Conservation (phyloP, 2,888 invertebrate species). For the Xestia c-nigrum region DNA sequence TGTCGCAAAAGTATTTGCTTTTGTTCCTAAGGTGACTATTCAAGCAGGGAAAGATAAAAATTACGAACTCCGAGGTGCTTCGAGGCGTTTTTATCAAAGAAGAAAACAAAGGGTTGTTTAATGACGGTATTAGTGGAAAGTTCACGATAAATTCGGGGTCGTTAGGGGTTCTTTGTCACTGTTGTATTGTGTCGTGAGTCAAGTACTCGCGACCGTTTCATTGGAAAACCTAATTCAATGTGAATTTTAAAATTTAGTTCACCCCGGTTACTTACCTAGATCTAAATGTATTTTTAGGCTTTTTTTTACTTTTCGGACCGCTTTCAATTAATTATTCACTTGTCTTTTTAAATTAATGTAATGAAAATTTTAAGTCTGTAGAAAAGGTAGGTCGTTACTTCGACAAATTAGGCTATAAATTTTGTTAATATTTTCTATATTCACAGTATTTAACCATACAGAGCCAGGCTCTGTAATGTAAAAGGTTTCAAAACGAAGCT, state of each 20-base stretch:
- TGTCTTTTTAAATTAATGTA: slow-evolving; percentile 54
- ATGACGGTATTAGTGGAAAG: slow-evolving; percentile 89
- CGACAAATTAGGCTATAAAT: slow-evolving; percentile 52
- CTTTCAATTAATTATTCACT: slow-evolving; percentile 50
- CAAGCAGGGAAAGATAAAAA: slow-evolving; percentile 87
- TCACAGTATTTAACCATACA: slow-evolving; percentile 39
- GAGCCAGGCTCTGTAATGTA: neutral
- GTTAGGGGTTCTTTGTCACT: slow-evolving; percentile 87
- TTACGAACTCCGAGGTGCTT: slow-evolving; percentile 84
- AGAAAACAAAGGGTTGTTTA: slow-evolving; percentile 89
- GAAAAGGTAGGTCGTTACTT: slow-evolving; percentile 47
- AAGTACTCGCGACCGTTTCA: slow-evolving; percentile 76
- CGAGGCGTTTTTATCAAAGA: slow-evolving; percentile 88
- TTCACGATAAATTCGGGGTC: slow-evolving; percentile 88
- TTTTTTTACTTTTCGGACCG: slow-evolving; percentile 15
- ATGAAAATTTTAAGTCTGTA: slow-evolving; percentile 42
- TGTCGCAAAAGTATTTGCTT: slow-evolving; percentile 81
- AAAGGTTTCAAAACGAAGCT: neutral
- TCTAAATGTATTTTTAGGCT: slow-evolving; percentile 15
- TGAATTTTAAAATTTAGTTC: slow-evolving; percentile 66
- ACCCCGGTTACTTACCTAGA: slow-evolving; percentile 37
- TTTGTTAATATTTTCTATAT: slow-evolving; percentile 50
- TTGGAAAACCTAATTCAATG: slow-evolving; percentile 76
- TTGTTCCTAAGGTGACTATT: slow-evolving; percentile 82
- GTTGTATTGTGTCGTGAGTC: slow-evolving; percentile 84